Conservation (phyloP, 2,113 vertebrate genomes). For the Leucoraja erinaceus region DNA sequence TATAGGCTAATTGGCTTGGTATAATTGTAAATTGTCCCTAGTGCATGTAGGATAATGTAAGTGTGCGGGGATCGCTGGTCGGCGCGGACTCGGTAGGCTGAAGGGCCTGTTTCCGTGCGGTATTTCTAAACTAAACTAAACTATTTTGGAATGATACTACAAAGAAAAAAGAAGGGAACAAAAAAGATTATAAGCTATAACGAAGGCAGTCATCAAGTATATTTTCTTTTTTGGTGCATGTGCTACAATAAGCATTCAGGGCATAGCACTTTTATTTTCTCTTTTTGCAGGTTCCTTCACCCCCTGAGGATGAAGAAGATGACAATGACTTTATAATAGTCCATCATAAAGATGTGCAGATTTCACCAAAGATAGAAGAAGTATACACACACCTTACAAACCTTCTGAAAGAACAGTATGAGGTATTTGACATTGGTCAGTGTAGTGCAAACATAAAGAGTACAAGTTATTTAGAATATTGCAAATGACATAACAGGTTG, state of each 20-base stretch:
- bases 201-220: neutral
- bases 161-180: neutral
- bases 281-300: slow-evolving; percentile 74
- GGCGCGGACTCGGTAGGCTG: too few relatives aligned
- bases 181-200: neutral
- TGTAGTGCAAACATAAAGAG: neutral
- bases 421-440: slow-evolving; percentile 56
- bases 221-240: neutral
- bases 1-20: too few relatives aligned
- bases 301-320: slow-evolving; percentile 79
- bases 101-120: too few relatives aligned
- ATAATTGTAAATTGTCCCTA: too few relatives aligned
- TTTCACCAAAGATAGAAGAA: slow-evolving; percentile 78
- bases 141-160: too few relatives aligned
- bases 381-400: slow-evolving; percentile 76
- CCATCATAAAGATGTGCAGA: slow-evolving; percentile 75
- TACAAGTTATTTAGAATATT: neutral
- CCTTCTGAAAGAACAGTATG: slow-evolving; percentile 78
- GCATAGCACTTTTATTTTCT: slow-evolving; percentile 34
- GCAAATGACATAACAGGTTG: neutral
- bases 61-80: too few relatives aligned
- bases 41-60: too few relatives aligned
- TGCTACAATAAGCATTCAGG: neutral
- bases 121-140: too few relatives aligned
- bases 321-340: slow-evolving; percentile 82